Evolutionary conservation across 1,140 invertebrate genomes (phyloP), one percentile per base, ranked within the genome.

Genomic region (Pseudomyrmex dendroicus): DNA sequence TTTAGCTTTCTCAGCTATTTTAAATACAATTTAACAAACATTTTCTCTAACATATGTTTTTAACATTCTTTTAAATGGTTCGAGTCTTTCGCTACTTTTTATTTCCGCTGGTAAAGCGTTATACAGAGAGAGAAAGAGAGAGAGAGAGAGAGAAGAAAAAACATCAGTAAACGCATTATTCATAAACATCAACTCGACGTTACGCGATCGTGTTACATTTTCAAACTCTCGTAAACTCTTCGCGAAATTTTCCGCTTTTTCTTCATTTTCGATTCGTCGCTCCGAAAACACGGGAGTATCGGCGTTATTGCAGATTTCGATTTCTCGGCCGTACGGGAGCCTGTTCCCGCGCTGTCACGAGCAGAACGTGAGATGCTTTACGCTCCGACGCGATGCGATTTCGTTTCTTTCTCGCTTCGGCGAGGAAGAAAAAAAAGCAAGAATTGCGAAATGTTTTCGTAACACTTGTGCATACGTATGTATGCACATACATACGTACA

Each of bases 391-490:
- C 50, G 64, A 72, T 50, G 63, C 54, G 12, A 77, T 17, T 59
- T 13, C 52, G 35, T 20, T 63, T 22, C 68, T 64, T 52, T n/a
- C 35, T 35, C 35, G 35, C 35, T 35, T 74, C 46, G 50, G 25
- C 17, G n/a, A 12, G 46, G 15, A 50, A 22, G 5, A 56, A 35
- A 54, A 64, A 57, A 9, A 12, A 54, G 20, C 56, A 44, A 44
- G 20, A 48, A 50, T 61, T 52, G 46, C 48, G 56, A 86, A 83
- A 83, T 86, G 61, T 46, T 73, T 52, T 73, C 59, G 59, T 67
- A 83, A 68, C 59, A 44, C 50, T 25, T 48, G 76, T 46, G 50
- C 50, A 56, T 5, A n/a, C 35, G 13, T 52, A 59, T 12, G 15
- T 13, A 8, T 48, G 3, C 5, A 12, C 22, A 20, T 52, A 64